Evolutionary conservation across 2,113 vertebrate genomes (phyloP).

Genomic region (Pseudorectes ferrugineus): DNA sequence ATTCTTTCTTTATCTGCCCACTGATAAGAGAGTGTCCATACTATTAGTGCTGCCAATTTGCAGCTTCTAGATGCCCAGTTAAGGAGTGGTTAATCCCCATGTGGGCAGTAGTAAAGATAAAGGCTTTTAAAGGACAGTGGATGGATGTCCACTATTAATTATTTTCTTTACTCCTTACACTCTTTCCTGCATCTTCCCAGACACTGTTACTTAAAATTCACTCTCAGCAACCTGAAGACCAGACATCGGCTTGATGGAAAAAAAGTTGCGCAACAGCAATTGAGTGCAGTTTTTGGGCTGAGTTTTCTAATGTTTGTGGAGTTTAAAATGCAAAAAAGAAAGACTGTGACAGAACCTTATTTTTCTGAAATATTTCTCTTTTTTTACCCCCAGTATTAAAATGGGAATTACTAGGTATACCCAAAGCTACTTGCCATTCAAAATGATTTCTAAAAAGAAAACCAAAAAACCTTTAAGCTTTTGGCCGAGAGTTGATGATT

Average conservation of each 20-base stretch:
- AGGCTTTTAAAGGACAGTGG: neutral
- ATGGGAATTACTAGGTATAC: neutral
- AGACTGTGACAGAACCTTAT: neutral
- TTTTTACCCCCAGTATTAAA: neutral
- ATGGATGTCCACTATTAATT: neutral
- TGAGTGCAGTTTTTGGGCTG: neutral
- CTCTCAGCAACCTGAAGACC: neutral
- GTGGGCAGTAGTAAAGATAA: neutral
- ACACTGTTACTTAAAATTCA: neutral
- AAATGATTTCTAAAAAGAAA: neutral
- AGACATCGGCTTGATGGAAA: neutral
- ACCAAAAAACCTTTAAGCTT: fast-evolving
- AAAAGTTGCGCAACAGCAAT: neutral
- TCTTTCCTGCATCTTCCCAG: neutral
- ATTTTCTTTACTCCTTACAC: neutral
- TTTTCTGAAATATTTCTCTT: neutral
- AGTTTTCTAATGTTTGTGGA: neutral
- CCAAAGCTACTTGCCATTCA: neutral
- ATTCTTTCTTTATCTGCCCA: neutral
- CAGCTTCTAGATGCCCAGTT: neutral
- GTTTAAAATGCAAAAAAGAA: neutral
- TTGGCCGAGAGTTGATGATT: neutral
- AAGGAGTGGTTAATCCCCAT: neutral
- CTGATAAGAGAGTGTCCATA: neutral
- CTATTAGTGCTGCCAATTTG: neutral